A percentile compares a stretch with the other conserved stretches of the same genome.
phyloP scores from a whole-genome alignment of 1,140 invertebrate genomes.

The Sinella curviseta region DNA sequence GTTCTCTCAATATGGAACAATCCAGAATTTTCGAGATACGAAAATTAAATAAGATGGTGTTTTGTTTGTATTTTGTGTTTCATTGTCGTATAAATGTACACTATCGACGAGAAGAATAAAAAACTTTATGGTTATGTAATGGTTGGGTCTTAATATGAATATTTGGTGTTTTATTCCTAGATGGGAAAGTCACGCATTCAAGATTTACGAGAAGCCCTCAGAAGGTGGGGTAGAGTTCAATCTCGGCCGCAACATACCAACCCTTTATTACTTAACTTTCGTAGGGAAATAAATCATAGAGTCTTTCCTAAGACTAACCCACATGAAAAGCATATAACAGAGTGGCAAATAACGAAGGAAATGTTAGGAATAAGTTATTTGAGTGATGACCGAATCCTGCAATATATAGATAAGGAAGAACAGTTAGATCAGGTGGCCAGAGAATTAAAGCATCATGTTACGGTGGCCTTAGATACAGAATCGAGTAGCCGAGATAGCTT shows the following conservation, averaged over 20 bases:
- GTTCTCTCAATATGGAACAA: too few species aligned
- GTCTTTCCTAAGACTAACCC: neutral
- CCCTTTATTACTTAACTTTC: neutral
- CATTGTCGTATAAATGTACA: too few species aligned
- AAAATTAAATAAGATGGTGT: too few species aligned
- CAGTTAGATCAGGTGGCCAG: neutral
- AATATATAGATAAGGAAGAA: neutral
- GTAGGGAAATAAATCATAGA: neutral
- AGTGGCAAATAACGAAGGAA: neutral
- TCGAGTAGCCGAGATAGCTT: neutral
- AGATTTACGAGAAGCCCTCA: neutral
- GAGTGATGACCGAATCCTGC: neutral
- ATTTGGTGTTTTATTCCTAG: neutral
- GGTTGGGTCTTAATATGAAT: too few species aligned
- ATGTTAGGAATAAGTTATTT: neutral
- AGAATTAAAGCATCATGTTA: neutral
- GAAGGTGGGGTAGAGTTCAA: neutral
- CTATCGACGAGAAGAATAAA: too few species aligned
- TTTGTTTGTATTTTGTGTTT: too few species aligned
- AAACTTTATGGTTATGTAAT: too few species aligned
- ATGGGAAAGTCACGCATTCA: too few species aligned
- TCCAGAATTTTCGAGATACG: too few species aligned
- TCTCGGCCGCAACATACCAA: neutral
- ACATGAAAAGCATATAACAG: neutral
- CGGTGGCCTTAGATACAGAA: neutral